phyloP scores from a whole-genome alignment of 2,888 invertebrate genomes.

The Pterobdella sp. region DNA sequence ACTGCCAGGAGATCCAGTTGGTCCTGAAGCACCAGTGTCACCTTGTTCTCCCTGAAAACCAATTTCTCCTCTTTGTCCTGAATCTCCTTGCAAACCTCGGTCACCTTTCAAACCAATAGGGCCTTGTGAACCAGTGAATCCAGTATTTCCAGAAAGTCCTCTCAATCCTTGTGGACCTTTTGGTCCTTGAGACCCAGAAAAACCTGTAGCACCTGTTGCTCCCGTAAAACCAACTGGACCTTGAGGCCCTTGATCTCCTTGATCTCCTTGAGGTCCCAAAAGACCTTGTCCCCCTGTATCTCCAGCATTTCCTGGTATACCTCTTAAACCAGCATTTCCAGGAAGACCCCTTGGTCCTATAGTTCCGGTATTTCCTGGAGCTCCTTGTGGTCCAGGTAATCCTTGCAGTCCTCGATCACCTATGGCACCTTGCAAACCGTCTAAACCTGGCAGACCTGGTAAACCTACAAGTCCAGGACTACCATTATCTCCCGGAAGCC shows the following conservation, averaged over 20 bases:
- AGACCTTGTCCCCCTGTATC: conserved; percentile 32
- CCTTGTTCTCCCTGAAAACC: conserved; percentile 28
- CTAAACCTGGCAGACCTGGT: conserved; percentile 32
- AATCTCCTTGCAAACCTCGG: not conserved
- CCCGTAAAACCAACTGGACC: conserved; percentile 36
- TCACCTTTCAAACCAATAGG: not conserved
- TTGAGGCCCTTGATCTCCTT: conserved; percentile 27
- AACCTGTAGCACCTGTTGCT: conserved; percentile 26
- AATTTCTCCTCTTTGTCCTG: not conserved
- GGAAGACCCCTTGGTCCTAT: conserved; percentile 21
- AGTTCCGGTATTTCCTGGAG: conserved; percentile 22
- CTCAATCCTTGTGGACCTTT: not conserved
- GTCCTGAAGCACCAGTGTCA: not conserved
- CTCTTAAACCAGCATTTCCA: conserved; percentile 20
- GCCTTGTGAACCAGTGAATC: not conserved
- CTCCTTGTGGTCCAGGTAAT: conserved; percentile 29
- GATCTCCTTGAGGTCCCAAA: conserved; percentile 30
- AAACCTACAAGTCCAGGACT: conserved; percentile 27
- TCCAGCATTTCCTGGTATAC: conserved; percentile 30
- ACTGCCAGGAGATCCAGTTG: conserved; percentile 29
- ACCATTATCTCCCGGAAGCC: conserved; percentile 29
- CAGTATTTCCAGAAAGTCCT: not conserved
- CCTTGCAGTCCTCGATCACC: conserved; percentile 22
- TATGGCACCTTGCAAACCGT: conserved; percentile 17
- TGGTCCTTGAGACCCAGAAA: conserved; percentile 19